These are phyloP conservation scores for Chondrilla cf. caribensis DNA, from an alignment of 37 sponge, comb jelly and placozoan genomes.

Conservation along the genomic window DNA sequence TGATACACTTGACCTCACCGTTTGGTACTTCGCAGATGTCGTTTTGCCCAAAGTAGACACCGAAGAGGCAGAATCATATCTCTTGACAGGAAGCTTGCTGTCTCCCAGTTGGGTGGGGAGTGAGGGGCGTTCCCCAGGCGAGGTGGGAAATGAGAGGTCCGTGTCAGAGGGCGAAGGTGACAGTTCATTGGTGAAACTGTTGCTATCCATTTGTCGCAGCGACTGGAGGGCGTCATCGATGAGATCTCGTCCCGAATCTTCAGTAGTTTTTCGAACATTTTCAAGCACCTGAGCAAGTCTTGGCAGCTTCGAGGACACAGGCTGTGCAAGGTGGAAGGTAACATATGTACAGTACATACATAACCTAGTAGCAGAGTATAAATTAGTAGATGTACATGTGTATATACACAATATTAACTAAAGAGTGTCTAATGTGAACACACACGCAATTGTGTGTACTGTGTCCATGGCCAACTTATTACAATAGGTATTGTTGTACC, in stretches of 20 bases:
- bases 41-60: background rate
- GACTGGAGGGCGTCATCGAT: constrained; percentile 11
- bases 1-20: background rate
- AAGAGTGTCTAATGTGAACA: too few species aligned
- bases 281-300: constrained; percentile 34
- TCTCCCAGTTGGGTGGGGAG: background rate
- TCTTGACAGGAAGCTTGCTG: background rate
- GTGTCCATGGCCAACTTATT: too few species aligned
- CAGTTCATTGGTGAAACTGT: background rate
- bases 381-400: background rate
- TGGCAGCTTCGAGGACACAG: constrained; percentile 8
- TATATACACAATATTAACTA: background rate
- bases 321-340: background rate
- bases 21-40: background rate
- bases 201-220: constrained; percentile 19
- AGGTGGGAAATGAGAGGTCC: background rate
- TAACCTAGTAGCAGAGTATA: too few species aligned
- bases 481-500: too few species aligned
- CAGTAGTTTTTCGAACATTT: constrained; percentile 26
- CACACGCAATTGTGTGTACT: too few species aligned
- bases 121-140: constrained; percentile 34
- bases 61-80: background rate
- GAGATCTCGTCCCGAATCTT: constrained; percentile 57
- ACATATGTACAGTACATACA: background rate
- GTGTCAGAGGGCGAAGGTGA: constrained; percentile 14